phyloP scores from a whole-genome alignment of 2,797 vertebrate species.

The Lacerta bilineata region DNA sequence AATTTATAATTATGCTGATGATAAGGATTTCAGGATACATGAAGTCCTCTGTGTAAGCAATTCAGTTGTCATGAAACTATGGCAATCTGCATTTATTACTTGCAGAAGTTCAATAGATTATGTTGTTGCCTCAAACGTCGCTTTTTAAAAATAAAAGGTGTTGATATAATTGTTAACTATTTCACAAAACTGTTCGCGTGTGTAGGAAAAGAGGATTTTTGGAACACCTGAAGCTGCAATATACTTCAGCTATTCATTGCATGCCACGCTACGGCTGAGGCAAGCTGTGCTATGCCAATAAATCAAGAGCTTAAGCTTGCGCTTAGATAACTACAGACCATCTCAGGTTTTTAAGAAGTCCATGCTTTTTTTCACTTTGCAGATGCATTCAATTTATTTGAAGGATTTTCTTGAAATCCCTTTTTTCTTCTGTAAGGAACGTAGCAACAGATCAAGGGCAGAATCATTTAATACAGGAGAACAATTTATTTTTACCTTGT shows the following conservation, averaged over 20 bases:
- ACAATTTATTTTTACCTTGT: slow-evolving; percentile 88
- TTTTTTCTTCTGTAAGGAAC: slow-evolving; percentile 54
- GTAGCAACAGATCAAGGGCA: slow-evolving; percentile 55
- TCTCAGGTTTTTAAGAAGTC: slow-evolving; percentile 46
- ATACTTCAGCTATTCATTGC: not conserved
- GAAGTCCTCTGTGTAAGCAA: slow-evolving; percentile 3
- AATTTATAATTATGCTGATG: not conserved
- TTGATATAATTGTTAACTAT: slow-evolving; percentile 24
- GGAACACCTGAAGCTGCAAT: slow-evolving; percentile 32
- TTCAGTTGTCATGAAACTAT: slow-evolving; percentile 14
- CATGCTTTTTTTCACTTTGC: slow-evolving; percentile 40
- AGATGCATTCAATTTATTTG: slow-evolving; percentile 58
- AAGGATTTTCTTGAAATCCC: slow-evolving; percentile 48
- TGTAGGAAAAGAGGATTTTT: slow-evolving; percentile 32
- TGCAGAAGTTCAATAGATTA: slow-evolving; percentile 8
- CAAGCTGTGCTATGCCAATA: slow-evolving; percentile 25
- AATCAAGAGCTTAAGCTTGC: slow-evolving; percentile 52
- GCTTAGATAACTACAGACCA: slow-evolving; percentile 20
- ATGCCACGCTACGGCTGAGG: slow-evolving; percentile 24
- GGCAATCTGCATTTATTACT: slow-evolving; percentile 13
- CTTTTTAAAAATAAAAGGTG: slow-evolving; percentile 28
- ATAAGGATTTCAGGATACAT: not conserved
- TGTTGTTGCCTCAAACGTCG: slow-evolving; percentile 37
- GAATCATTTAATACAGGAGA: slow-evolving; percentile 67
- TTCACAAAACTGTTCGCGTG: slow-evolving; percentile 10